Percentiles rank a stretch among this genome's conserved stretches.
phyloP scores from a whole-genome alignment of 2,113 vertebrate species.

The Rhipidura dahli region DNA sequence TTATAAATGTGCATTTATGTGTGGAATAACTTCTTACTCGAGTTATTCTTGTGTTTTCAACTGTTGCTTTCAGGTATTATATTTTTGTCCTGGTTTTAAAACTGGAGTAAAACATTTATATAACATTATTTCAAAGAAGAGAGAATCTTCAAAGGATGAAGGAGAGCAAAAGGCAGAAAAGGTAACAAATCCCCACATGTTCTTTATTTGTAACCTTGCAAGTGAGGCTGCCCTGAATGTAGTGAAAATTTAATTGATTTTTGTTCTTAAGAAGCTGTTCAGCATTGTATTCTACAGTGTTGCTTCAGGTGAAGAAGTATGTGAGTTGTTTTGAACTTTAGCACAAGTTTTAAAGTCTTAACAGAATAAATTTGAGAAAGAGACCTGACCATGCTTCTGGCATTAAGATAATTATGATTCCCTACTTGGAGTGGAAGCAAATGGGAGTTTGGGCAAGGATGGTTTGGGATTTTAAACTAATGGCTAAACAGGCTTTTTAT shows the following conservation, averaged over 20 bases:
- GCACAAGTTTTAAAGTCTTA: background rate
- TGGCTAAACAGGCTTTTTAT: background rate
- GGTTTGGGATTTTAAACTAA: background rate
- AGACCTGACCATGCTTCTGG: background rate
- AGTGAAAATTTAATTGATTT: background rate
- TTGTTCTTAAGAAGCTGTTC: background rate
- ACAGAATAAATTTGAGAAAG: background rate
- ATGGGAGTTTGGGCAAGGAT: background rate
- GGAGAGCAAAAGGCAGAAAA: slow-evolving; percentile 75
- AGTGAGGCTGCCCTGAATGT: background rate
- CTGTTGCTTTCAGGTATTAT: slow-evolving; percentile 82
- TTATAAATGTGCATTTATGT: background rate
- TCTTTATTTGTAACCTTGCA: background rate
- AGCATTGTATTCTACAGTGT: background rate
- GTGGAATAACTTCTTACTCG: background rate
- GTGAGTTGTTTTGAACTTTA: background rate
- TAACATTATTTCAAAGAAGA: slow-evolving; percentile 81
- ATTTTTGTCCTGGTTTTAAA: slow-evolving; percentile 95
- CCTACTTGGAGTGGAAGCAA: background rate
- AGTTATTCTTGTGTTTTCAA: background rate
- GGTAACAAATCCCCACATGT: slow-evolving; percentile 46
- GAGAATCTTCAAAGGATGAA: slow-evolving; percentile 80
- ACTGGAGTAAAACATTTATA: slow-evolving; percentile 88
- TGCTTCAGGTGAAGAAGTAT: background rate
- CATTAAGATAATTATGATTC: background rate